Conservation (phyloP, 2,888 invertebrate species). For the Campopleginae sp. region DNA sequence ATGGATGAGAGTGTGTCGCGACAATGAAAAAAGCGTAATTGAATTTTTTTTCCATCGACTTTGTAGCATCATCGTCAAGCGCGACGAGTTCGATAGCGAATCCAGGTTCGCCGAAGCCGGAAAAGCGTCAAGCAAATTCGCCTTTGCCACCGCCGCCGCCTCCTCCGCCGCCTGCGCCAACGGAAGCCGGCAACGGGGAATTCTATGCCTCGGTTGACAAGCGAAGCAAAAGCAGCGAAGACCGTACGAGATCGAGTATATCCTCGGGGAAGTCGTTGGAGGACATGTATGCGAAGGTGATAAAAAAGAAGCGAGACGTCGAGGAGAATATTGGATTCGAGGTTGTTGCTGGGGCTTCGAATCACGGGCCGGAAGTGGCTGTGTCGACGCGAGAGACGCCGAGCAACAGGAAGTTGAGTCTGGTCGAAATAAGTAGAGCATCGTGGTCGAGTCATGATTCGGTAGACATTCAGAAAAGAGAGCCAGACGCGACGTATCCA, state of each 20-base stretch:
- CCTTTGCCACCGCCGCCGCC: slow-evolving; percentile 92
- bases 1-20: too few species aligned
- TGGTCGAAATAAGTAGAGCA: slow-evolving; percentile 78
- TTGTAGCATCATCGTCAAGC: slow-evolving; percentile 89
- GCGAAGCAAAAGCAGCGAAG: slow-evolving; percentile 76
- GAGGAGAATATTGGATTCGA: slow-evolving; percentile 78
- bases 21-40: background rate
- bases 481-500: slow-evolving; percentile 67
- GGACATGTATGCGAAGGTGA: slow-evolving; percentile 95
- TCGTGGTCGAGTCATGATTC: slow-evolving; percentile 82
- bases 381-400: slow-evolving; percentile 41
- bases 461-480: slow-evolving; percentile 78
- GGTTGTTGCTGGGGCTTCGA: slow-evolving; percentile 44
- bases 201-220: slow-evolving; percentile 83
- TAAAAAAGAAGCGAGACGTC: slow-evolving; percentile 87
- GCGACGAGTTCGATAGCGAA: slow-evolving; percentile 90
- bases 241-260: slow-evolving; percentile 73
- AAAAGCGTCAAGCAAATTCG: slow-evolving; percentile 95
- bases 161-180: slow-evolving; percentile 92
- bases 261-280: slow-evolving; percentile 88
- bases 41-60: background rate
- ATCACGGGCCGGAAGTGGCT: slow-evolving; percentile 77
- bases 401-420: slow-evolving; percentile 75
- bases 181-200: slow-evolving; percentile 85
- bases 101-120: slow-evolving; percentile 94